phyloP scores from a whole-genome alignment of 2,113 vertebrate genomes.

The Microtus richardsoni region DNA sequence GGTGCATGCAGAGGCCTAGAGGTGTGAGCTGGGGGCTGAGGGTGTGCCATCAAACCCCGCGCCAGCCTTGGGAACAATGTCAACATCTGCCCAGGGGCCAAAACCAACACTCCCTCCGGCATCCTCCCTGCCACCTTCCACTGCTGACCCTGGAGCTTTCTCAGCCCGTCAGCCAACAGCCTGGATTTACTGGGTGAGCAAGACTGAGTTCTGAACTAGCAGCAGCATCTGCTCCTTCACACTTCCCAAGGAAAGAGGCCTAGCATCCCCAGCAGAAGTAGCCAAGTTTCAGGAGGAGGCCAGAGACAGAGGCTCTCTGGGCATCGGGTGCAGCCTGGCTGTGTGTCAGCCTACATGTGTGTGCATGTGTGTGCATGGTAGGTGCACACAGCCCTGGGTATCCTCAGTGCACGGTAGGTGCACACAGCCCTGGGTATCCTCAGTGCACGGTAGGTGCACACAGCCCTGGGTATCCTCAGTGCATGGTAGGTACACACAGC shows the following conservation, averaged over 20 bases:
- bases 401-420: not conserved
- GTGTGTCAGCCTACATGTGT: not conserved
- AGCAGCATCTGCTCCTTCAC: not conserved
- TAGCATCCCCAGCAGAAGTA: no score
- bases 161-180: conserved; percentile 21
- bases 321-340: not conserved
- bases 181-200: not conserved
- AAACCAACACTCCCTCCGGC: not conserved
- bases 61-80: not conserved
- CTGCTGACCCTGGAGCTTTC: not conserved
- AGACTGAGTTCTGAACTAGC: not conserved
- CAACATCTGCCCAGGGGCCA: conserved; percentile 4
- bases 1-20: not conserved
- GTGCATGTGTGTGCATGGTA: rapidly evolving
- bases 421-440: not conserved
- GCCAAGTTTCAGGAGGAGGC: not conserved
- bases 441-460: no score
- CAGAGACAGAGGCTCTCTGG: not conserved
- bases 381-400: not conserved
- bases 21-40: not conserved
- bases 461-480: not conserved
- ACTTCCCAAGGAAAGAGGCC: not conserved
- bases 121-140: conserved; percentile 23
- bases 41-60: not conserved
- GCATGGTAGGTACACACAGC: no score